Evolutionary conservation across 2,888 invertebrate species (phyloP), one percentile per base, ranked within the genome.

Genomic region (Cataglyphis altisquamis): DNA sequence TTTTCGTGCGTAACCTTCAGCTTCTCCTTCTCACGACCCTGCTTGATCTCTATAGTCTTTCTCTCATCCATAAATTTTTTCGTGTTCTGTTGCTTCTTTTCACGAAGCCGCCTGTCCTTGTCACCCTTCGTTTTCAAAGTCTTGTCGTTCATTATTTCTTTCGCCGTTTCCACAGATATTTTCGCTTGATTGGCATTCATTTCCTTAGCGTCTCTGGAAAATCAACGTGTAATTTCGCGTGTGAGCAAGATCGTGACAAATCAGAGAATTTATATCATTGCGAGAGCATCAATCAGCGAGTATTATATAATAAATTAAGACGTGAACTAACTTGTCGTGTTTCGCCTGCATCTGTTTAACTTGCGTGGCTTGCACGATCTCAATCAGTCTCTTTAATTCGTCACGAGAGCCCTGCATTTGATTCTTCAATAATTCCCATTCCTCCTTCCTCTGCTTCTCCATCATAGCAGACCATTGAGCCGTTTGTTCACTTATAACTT

Each of bases 111-210:
- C 88, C 96, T 95, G 85, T 97, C 97, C 88, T 96, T 95, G 91
- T 97, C 97, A 10, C 96, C 96, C 90, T 97, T 97, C 84, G 96
- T 96, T 90, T 96, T 96, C 82, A 97, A 95, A 25, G 96, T 95
- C 91, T 97, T 97, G 93, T 97, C 97, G 92, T 95, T 95, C 92
- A 95, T 95, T 18, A 97, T 96, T 86, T 96, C 96, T 91, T 96
- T 96, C 4, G 96, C 96, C n/a, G 97, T 96, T 90, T 97, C 97
- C 84, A 97, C 96, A 0, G 96, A 96, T 84, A 96, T 94, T 93
- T 96, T 97, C 3, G 96, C 96, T 92, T 97, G 97, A 86, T 95
- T 95, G 32, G 96, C 95, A 90, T 96, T 96, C 95, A 97, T 94
- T 70, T 97, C 97, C 90, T 97, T 97, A 86, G 96, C 96, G 85